Evolutionary conservation across 64 coral and sea anemone genomes (phyloP).

Genomic region (Montipora sp.): DNA sequence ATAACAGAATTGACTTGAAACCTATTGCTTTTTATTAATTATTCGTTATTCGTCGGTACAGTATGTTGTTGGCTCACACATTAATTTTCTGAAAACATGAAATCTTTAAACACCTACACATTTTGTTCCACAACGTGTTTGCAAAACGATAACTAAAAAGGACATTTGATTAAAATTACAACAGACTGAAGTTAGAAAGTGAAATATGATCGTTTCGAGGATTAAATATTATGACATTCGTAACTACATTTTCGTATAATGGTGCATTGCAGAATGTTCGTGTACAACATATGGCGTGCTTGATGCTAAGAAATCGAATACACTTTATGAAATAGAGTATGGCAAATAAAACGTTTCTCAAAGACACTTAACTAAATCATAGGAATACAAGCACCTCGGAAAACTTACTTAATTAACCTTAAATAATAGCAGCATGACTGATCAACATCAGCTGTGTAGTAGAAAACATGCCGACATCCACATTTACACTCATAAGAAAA

Average conservation of each 20-base stretch:
- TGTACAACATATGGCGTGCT: conserved; percentile 9
- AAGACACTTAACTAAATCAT: not conserved
- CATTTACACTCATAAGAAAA: not conserved
- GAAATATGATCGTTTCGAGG: conserved; percentile 2
- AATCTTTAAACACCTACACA: not conserved
- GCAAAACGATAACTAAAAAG: not conserved
- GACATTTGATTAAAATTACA: not conserved
- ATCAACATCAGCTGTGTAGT: conserved; percentile 14
- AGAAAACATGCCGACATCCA: conserved; percentile 11
- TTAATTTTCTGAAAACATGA: not conserved
- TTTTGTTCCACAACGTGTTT: not conserved
- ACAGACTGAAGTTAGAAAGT: conserved; percentile 2
- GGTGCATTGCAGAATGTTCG: not conserved
- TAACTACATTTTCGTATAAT: not conserved
- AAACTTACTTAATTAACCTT: not conserved
- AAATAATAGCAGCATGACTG: not conserved
- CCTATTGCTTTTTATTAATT: too few species aligned
- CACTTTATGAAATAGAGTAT: not conserved
- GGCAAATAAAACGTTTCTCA: conserved; percentile 21
- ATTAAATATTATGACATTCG: not conserved
- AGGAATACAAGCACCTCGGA: not conserved
- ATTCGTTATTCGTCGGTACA: too few species aligned
- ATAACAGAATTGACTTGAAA: too few species aligned
- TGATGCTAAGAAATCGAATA: not conserved
- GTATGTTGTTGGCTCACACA: not conserved